These are phyloP conservation scores for Phalacrocorax carbo DNA, from an alignment of 2,113 vertebrate species.

Conservation along the genomic window DNA sequence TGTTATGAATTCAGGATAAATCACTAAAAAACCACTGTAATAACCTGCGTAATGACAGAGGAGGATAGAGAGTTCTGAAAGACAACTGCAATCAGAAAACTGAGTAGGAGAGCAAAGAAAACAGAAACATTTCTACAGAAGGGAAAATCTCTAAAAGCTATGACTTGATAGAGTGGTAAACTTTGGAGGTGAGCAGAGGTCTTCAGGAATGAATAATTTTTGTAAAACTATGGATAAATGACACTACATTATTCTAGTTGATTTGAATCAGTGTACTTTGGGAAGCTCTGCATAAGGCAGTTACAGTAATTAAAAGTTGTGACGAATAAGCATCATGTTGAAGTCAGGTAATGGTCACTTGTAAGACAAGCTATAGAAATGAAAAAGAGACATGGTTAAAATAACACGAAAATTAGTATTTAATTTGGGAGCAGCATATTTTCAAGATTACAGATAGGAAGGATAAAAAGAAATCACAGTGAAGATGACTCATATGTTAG, in stretches of 20 bases:
- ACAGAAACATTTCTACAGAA: neutral
- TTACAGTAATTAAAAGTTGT: neutral
- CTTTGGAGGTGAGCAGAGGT: neutral
- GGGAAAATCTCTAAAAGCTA: neutral
- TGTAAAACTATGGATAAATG: neutral
- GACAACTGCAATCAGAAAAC: neutral
- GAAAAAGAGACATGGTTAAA: neutral
- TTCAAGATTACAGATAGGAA: neutral
- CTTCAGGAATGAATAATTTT: neutral
- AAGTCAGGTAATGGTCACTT: neutral
- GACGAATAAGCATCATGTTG: neutral
- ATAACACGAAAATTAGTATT: neutral
- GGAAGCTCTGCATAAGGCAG: neutral
- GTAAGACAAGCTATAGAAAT: neutral
- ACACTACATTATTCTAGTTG: neutral
- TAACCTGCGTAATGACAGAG: neutral
- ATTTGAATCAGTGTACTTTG: neutral
- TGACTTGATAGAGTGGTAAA: neutral
- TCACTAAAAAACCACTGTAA: neutral
- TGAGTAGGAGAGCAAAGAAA: neutral
- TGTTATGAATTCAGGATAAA: neutral
- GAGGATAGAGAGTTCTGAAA: neutral
- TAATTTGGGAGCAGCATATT: neutral
- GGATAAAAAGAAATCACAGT: neutral
- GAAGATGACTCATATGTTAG: neutral